These are phyloP conservation scores for Gambusia yucatana DNA, from an alignment of 2,797 vertebrate genomes.

Conservation along the genomic window DNA sequence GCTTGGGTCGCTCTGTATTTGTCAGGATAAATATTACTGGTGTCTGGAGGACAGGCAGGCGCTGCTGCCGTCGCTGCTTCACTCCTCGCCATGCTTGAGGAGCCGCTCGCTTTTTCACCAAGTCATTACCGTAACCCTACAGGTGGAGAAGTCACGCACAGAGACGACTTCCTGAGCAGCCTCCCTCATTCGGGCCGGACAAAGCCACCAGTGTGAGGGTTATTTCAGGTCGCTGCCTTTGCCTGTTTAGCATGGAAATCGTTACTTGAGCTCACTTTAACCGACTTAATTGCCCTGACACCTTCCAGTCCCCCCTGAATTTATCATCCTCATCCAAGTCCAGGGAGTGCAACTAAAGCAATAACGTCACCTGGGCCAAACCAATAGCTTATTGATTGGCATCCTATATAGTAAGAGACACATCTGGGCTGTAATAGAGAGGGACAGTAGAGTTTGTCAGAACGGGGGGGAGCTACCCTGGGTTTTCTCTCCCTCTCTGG, in stretches of 20 bases:
- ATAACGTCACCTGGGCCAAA: slow-evolving; percentile 73
- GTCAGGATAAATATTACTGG: slow-evolving; percentile 64
- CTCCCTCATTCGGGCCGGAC: slow-evolving; percentile 55
- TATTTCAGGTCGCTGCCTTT: slow-evolving; percentile 69
- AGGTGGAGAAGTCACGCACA: slow-evolving; percentile 61
- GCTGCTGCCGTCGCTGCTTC: slow-evolving; percentile 46
- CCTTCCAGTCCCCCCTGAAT: slow-evolving; percentile 72
- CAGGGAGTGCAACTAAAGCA: slow-evolving; percentile 75
- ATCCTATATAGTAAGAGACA: slow-evolving; percentile 59
- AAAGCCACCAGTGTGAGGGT: slow-evolving; percentile 77
- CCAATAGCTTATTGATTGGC: slow-evolving; percentile 74
- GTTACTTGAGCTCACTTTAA: slow-evolving; percentile 76
- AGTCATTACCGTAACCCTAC: slow-evolving; percentile 68
- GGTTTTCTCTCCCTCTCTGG: slow-evolving; percentile 53
- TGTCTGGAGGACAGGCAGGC: slow-evolving; percentile 58
- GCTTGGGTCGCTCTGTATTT: slow-evolving; percentile 67
- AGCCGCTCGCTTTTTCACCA: slow-evolving; percentile 48
- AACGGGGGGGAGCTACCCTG: slow-evolving; percentile 31
- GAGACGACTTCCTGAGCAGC: slow-evolving; percentile 66
- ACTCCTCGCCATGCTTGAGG: slow-evolving; percentile 32
- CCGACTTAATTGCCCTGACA: slow-evolving; percentile 79
- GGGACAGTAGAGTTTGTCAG: slow-evolving; percentile 59
- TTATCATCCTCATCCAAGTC: slow-evolving; percentile 77
- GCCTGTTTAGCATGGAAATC: slow-evolving; percentile 75
- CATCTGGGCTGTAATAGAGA: slow-evolving; percentile 64